Base-by-base conservation (phyloP, 1,140 invertebrate genomes). In the Neodiprion pinetum region DNA sequence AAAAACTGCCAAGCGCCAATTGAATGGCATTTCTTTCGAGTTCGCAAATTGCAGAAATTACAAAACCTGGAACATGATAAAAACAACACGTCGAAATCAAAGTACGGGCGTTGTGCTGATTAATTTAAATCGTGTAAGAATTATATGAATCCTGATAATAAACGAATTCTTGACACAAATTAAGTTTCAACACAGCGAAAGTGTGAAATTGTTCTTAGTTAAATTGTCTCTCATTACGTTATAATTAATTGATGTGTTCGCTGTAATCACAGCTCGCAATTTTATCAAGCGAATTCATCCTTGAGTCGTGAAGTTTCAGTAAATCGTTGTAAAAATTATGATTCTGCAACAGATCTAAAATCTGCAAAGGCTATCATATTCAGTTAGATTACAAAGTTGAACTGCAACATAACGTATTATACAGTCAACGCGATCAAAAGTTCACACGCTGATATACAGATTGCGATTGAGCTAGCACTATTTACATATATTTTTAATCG, bases 11-110 rank as follows among this genome's bases (percentile, higher is more conserved):
- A 11, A 99, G 90, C 5, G 97, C 96, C 72, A 98, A 86, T 87
- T 98, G 97, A 79, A 98, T 98, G 14, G 97, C 97, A 85, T 97
- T 97, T 75, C 95, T 92, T 89, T 99, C 97, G 76, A 97, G 91
- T 82, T 97, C 95, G 87, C 96, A 97, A 48, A 97, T 92, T 10
- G 96, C 94, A 8, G 96, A 98, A 79, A 98, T 97, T n/a, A 98
- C 94, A 86, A 98, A 95, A 70, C 93, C 92, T 91, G 75, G 3
- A 83, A 82, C 67, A 75, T 7, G n/a, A 40, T 7, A 48, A 48
- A 10, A 47, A 48, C 17, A 21, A 21, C 17, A 48, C 61, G 40
- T 11, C 10, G 47, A 48, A 71, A 48, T 71, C 5, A 5, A 1
- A 40, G 28, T 3, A 40, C 28, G 28, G 5, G 5, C 14, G 65